Percentiles rank a stretch among this genome's conserved stretches.
Evolutionary conservation across 2,113 vertebrate genomes (phyloP).

Genomic region (Hippocampus comes): DNA sequence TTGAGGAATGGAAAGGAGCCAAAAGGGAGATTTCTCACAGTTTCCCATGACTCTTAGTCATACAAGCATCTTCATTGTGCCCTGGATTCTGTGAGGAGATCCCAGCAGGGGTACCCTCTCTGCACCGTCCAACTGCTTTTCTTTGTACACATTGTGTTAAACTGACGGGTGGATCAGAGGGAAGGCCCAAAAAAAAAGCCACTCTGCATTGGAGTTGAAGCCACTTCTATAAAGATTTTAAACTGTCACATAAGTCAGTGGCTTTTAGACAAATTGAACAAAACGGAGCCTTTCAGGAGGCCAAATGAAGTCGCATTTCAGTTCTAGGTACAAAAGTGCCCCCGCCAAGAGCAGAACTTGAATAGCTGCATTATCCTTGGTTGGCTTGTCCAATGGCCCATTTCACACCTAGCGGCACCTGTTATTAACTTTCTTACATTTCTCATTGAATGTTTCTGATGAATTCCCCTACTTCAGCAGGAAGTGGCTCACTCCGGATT

Average conservation of each 20-base stretch:
- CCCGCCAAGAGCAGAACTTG: constrained; percentile 66
- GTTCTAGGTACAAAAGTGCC: constrained; percentile 70
- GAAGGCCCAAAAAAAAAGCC: constrained; percentile 45
- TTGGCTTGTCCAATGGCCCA: constrained; percentile 63
- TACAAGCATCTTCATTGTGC: constrained; percentile 34
- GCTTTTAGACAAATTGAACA: constrained; percentile 81
- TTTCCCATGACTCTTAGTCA: constrained; percentile 46
- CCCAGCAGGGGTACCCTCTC: constrained; percentile 34
- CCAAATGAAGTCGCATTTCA: constrained; percentile 69
- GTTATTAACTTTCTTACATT: constrained; percentile 78
- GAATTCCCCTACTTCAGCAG: constrained; percentile 70
- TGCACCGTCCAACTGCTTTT: constrained; percentile 33
- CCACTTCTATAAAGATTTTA: constrained; percentile 74
- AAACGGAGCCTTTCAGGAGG: constrained; percentile 74
- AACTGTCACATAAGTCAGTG: constrained; percentile 76
- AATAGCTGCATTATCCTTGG: constrained; percentile 76
- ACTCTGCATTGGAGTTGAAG: constrained; percentile 67
- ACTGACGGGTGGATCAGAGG: constrained; percentile 65
- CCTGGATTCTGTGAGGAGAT: constrained; percentile 31
- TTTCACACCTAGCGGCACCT: constrained; percentile 78
- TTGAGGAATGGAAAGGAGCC: constrained; percentile 16
- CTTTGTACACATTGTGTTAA: constrained; percentile 29
- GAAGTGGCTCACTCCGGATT: constrained; percentile 37
- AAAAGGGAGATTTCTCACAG: constrained; percentile 40
- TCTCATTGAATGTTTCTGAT: constrained; percentile 72